Conservation (phyloP, 2,888 invertebrate species). For the Tromatobia lineatoria region DNA sequence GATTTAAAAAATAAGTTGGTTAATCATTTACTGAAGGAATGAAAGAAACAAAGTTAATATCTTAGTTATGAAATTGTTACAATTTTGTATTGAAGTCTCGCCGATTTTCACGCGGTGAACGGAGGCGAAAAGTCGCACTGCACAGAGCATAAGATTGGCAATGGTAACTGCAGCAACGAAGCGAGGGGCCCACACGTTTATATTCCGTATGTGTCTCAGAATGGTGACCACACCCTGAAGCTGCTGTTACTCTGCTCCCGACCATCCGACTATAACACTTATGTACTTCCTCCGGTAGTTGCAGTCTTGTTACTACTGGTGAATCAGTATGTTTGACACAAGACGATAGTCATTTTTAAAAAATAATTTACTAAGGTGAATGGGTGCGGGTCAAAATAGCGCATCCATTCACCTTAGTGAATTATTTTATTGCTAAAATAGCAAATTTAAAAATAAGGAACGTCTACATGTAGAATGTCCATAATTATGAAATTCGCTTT, state of each 20-base stretch:
- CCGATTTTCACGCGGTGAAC: slow-evolving; percentile 8
- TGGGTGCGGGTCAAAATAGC: no score
- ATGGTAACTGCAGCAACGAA: slow-evolving; percentile 5
- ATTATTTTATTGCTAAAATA: no score
- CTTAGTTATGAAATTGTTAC: no score
- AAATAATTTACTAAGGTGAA: no score
- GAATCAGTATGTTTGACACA: background rate
- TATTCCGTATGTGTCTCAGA: slow-evolving; percentile 29
- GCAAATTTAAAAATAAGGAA: no score
- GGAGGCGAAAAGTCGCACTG: slow-evolving; percentile 17
- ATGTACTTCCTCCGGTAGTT: background rate
- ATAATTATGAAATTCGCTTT: no score
- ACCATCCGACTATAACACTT: background rate
- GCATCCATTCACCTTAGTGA: no score
- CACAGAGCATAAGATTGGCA: background rate
- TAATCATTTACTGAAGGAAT: background rate
- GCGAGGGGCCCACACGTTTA: slow-evolving; percentile 36
- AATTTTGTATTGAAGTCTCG: background rate
- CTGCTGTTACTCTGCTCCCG: slow-evolving; percentile 10
- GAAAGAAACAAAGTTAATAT: no score
- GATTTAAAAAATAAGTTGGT: no score
- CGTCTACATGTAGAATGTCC: no score
- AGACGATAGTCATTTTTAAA: no score
- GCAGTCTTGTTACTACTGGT: background rate
- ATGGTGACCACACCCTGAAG: slow-evolving; percentile 33